A percentile compares a stretch with the other conserved stretches of the same genome.
Evolutionary conservation across 2,888 invertebrate species (phyloP).

Genomic region (Galeopsomyia nigrocyanea): DNA sequence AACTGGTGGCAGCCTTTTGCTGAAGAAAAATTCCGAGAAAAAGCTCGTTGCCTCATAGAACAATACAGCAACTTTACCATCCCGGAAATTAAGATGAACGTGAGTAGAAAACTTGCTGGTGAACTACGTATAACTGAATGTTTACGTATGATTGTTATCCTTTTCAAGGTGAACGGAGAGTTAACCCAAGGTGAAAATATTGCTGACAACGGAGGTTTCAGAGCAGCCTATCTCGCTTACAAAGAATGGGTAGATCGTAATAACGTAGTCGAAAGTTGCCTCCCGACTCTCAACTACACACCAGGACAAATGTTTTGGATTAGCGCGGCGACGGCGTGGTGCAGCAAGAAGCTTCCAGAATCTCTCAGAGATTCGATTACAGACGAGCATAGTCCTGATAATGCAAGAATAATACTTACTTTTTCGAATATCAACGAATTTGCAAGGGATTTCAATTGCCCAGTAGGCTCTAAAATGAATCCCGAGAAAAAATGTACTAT

Average conservation of each 20-base stretch:
- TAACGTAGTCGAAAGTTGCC: conserved; percentile 51
- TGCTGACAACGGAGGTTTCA: conserved; percentile 64
- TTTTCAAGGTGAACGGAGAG: conserved; percentile 35
- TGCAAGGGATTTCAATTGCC: too few species aligned
- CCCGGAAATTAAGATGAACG: conserved; percentile 82
- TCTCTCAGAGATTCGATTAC: conserved; percentile 33
- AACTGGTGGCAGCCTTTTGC: conserved; percentile 94
- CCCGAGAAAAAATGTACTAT: too few species aligned
- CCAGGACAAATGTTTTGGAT: conserved; percentile 70
- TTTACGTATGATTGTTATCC: too few species aligned
- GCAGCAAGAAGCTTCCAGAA: conserved; percentile 42
- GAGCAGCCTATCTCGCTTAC: conserved; percentile 69
- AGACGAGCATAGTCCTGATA: conserved; percentile 44
- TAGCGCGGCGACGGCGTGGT: conserved; percentile 46
- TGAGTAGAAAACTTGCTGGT: conserved; percentile 63
- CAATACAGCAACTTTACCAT: not conserved
- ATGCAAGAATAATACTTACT: too few species aligned
- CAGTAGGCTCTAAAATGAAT: too few species aligned
- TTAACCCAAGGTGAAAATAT: conserved; percentile 39
- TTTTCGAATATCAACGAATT: too few species aligned
- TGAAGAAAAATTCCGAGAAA: conserved; percentile 84
- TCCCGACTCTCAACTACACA: conserved; percentile 58
- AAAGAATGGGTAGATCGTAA: conserved; percentile 53
- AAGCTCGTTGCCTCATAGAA: conserved; percentile 80
- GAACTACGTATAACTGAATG: too few species aligned